Evolutionary conservation across 37 sponge, comb jelly and placozoan genomes (phyloP).

Genomic region (Petrosia ficiformis): DNA sequence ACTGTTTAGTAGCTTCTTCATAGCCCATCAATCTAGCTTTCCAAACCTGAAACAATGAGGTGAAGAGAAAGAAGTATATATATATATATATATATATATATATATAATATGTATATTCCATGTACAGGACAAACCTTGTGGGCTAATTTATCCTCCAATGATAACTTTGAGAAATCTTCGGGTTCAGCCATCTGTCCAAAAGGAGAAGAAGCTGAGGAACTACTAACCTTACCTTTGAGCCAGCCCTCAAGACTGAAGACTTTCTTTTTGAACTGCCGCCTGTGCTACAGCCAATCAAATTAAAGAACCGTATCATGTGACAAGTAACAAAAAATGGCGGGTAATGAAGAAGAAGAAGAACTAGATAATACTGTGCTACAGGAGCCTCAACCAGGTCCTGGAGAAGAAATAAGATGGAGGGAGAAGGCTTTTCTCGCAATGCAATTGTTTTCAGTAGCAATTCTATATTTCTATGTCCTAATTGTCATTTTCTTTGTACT

Average conservation of each 20-base stretch:
- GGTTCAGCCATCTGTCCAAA: conserved; percentile 8
- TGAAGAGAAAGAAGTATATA: neutral
- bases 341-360: neutral
- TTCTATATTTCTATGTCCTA: conserved; percentile 43
- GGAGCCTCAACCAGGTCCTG: no score
- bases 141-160: conserved; percentile 70
- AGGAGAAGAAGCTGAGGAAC: neutral
- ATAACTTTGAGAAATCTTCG: conserved; percentile 70
- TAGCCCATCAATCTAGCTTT: conserved; percentile 86
- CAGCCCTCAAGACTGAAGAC: no score
- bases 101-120: neutral
- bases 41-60: conserved; percentile 68
- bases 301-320: no score
- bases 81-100: neutral
- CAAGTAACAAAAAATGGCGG: conserved; percentile 19
- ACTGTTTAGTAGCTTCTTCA: conserved; percentile 82
- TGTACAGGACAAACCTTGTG: conserved; percentile 56
- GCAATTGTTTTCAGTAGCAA: no score
- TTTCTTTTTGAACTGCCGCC: no score
- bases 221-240: no score
- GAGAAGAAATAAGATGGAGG: no score
- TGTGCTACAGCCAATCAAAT: neutral
- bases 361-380: neutral
- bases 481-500: conserved; percentile 14
- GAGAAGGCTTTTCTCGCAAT: no score